Conservation (phyloP, 2,113 vertebrate genomes). For the Ifrita kowaldi region DNA sequence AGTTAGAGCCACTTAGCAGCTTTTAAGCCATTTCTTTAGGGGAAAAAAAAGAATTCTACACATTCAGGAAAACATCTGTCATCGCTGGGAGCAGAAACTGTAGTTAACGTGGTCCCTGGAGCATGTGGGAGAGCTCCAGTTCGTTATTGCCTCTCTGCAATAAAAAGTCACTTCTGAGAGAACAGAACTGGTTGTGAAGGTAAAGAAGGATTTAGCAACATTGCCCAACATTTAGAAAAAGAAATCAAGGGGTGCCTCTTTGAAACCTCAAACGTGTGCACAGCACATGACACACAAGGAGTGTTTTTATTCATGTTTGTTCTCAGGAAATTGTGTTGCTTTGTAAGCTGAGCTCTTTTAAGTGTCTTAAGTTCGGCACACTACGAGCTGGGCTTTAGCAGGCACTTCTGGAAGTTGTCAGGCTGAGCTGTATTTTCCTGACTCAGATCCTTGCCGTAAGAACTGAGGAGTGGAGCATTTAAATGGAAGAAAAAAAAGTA, state of each 20-base stretch:
- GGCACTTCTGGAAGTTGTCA: background rate
- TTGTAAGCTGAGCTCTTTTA: background rate
- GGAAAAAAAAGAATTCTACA: background rate
- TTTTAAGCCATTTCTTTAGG: background rate
- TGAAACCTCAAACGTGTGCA: background rate
- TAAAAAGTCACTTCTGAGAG: background rate
- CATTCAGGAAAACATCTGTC: slow-evolving; percentile 40
- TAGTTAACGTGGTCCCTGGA: background rate
- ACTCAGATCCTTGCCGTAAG: background rate
- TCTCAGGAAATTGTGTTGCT: background rate
- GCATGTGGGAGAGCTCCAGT: background rate
- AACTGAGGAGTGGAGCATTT: background rate
- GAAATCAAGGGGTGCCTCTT: background rate
- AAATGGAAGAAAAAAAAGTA: background rate
- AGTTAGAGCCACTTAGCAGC: background rate
- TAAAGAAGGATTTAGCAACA: background rate
- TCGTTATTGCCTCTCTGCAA: background rate
- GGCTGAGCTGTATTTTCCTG: slow-evolving; percentile 11
- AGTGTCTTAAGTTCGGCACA: background rate
- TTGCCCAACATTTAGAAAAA: background rate
- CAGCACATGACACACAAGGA: background rate
- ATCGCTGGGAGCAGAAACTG: background rate
- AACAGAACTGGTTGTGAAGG: background rate
- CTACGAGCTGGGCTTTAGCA: background rate
- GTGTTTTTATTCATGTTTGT: background rate